These are phyloP conservation scores for Diabrotica virgifera DNA, from an alignment of 1,140 invertebrate species.

Conservation along the genomic window DNA sequence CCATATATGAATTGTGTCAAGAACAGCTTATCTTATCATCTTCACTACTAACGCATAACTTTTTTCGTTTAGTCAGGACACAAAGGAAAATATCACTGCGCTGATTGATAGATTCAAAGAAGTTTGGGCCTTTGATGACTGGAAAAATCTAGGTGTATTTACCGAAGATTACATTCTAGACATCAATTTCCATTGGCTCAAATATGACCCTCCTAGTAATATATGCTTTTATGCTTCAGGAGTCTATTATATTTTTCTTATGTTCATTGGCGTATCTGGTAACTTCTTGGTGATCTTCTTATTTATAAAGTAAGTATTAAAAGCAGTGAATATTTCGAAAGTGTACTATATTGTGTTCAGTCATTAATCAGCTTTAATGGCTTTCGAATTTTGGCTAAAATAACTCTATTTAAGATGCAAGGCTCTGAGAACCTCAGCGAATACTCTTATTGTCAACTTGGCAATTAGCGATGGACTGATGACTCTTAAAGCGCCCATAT, in stretches of 20 bases:
- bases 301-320: slow-evolving; percentile 58
- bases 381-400: not conserved
- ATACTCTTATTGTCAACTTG: slow-evolving; percentile 73
- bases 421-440: slow-evolving; percentile 69
- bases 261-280: slow-evolving; percentile 59
- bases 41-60: too few species aligned
- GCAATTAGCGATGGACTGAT: slow-evolving; percentile 73
- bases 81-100: slow-evolving; percentile 11
- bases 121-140: slow-evolving; percentile 52
- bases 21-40: too few species aligned
- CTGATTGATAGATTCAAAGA: slow-evolving; percentile 44
- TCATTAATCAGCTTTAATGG: too few species aligned
- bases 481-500: slow-evolving; percentile 66
- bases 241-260: slow-evolving; percentile 57
- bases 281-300: slow-evolving; percentile 65
- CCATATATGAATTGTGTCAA: too few species aligned
- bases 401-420: slow-evolving; percentile 57
- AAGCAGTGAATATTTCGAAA: too few species aligned
- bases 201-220: slow-evolving; percentile 57
- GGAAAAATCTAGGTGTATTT: slow-evolving; percentile 54
- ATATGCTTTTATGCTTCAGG: slow-evolving; percentile 57
- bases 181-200: slow-evolving; percentile 66
- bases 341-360: too few species aligned
- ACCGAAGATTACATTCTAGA: slow-evolving; percentile 56
- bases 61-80: too few species aligned